Conservation (phyloP, 2,888 invertebrate species). For the Geotrupes spiniger region DNA sequence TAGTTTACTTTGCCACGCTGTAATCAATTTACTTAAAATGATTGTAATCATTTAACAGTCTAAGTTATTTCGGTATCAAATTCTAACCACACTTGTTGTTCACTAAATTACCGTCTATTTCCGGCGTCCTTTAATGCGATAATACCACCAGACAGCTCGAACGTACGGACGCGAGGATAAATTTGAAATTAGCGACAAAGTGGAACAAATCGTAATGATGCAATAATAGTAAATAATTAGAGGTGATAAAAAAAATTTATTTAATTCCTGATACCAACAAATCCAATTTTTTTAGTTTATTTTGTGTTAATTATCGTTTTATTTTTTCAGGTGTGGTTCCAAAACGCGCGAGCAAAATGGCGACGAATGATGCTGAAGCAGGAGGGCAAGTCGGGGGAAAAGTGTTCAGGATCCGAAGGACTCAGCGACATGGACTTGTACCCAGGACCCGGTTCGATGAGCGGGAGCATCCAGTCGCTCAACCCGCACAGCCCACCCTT, state of each 20-base stretch:
- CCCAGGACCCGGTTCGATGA: conserved; percentile 58
- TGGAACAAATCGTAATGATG: too few species aligned
- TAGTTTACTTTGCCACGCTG: conserved; percentile 23
- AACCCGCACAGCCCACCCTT: conserved; percentile 70
- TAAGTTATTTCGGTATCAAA: neutral
- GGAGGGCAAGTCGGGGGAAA: conserved; percentile 69
- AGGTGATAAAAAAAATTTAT: too few species aligned
- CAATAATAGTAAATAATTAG: too few species aligned
- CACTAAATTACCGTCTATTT: too few species aligned
- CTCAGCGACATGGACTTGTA: conserved; percentile 63
- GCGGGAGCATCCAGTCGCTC: conserved; percentile 62
- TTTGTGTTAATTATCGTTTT: conserved; percentile 25
- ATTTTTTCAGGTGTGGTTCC: conserved; percentile 87
- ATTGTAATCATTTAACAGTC: conserved; percentile 6
- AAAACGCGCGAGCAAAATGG: conserved; percentile 92
- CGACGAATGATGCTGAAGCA: conserved; percentile 83
- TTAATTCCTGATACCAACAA: too few species aligned
- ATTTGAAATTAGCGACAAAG: too few species aligned
- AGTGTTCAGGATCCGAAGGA: conserved; percentile 64
- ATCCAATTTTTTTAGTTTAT: too few species aligned
- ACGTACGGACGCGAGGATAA: too few species aligned
- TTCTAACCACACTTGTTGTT: too few species aligned
- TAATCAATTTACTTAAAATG: conserved; percentile 19
- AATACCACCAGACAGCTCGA: too few species aligned
- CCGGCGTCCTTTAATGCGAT: too few species aligned